phyloP scores from a whole-genome alignment of 2,888 invertebrate genomes.

The Coelinius sp. region DNA sequence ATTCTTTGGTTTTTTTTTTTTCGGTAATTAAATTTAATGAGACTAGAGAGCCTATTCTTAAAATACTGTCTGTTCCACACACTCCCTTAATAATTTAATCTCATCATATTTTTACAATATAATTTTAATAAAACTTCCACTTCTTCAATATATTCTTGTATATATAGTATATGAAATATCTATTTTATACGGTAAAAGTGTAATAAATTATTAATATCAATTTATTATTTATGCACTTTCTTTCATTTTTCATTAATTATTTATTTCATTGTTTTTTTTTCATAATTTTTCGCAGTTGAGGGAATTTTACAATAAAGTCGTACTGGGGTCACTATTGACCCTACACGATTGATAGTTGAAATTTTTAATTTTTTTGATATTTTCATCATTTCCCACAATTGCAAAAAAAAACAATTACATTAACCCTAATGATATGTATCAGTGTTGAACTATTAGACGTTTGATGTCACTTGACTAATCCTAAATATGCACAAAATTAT shows the following conservation, averaged over 20 bases:
- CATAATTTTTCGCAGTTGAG: not conserved
- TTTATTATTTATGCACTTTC: slow-evolving; percentile 37
- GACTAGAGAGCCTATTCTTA: slow-evolving; percentile 50
- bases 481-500: slow-evolving; percentile 15
- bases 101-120: slow-evolving; percentile 30
- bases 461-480: slow-evolving; percentile 51
- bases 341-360: not conserved
- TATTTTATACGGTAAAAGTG: slow-evolving; percentile 57
- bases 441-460: slow-evolving; percentile 60
- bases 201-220: slow-evolving; percentile 57
- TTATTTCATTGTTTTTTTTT: slow-evolving; percentile 19
- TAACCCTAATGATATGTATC: slow-evolving; percentile 64
- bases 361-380: not conserved
- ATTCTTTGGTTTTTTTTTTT: slow-evolving; percentile 19
- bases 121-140: slow-evolving; percentile 42
- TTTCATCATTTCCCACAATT: not conserved
- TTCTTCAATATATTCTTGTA: slow-evolving; percentile 30
- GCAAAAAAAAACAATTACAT: slow-evolving; percentile 21
- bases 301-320: not conserved
- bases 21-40: not conserved
- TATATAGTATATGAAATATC: slow-evolving; percentile 47
- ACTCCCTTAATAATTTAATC: slow-evolving; percentile 7
- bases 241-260: slow-evolving; percentile 6
- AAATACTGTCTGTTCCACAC: slow-evolving; percentile 58
- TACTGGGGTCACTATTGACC: too few species aligned